Evolutionary conservation across 1,140 invertebrate species (phyloP).

Genomic region (Geopemphigus sp.): DNA sequence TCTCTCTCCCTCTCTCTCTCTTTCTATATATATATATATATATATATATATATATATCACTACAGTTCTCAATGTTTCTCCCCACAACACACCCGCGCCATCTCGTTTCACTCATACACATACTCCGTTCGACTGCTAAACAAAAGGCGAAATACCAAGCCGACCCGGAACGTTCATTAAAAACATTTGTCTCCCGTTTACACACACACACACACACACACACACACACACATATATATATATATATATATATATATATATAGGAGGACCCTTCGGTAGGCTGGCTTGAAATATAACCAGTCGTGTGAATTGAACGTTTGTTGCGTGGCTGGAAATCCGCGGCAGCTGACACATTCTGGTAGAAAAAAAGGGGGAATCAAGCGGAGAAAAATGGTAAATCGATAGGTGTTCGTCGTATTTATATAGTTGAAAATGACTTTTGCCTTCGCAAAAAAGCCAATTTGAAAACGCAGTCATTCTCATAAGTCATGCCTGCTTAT

Average conservation of each 20-base stretch:
- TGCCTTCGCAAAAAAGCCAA: slow-evolving; percentile 34
- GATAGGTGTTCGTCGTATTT: slow-evolving; percentile 29
- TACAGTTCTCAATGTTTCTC: too few relatives aligned
- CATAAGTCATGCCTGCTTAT: slow-evolving; percentile 13
- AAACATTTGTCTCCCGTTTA: slow-evolving; percentile 46
- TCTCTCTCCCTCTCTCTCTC: neutral
- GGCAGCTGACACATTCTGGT: slow-evolving; percentile 39
- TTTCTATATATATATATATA: neutral
- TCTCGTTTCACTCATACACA: neutral
- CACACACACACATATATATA: neutral
- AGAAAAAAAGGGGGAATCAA: slow-evolving; percentile 19
- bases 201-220: neutral
- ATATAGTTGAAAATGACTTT: slow-evolving; percentile 38
- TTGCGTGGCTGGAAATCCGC: slow-evolving; percentile 42
- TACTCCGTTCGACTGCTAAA: slow-evolving; percentile 20
- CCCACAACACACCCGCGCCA: neutral
- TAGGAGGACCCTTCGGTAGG: neutral
- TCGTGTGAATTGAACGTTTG: slow-evolving; percentile 43
- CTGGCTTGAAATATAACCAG: slow-evolving; percentile 33
- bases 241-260: slow-evolving; percentile 7
- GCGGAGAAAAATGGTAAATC: slow-evolving; percentile 45
- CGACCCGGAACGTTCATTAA: slow-evolving; percentile 46
- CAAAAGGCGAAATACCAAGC: slow-evolving; percentile 44
- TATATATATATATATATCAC: neutral
- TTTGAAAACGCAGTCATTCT: slow-evolving; percentile 24